Evolutionary conservation across 1,140 invertebrate species (phyloP), one percentile per base, ranked within the genome.

Genomic region (Epicauta chinensis): DNA sequence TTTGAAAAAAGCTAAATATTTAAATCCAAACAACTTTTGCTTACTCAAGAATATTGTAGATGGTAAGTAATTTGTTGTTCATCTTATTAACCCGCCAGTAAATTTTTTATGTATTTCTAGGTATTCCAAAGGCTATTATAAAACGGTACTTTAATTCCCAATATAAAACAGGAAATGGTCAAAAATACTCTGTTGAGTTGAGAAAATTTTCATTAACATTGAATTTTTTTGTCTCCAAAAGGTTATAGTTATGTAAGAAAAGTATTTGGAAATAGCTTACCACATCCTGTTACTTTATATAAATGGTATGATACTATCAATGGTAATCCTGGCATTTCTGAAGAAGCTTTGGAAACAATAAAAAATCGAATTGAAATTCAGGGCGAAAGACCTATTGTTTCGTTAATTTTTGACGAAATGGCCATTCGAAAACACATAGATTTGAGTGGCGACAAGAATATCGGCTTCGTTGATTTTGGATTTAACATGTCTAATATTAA

Each of bases 361-460:
- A 45, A 58, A 51, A 37, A 60, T 59, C 32, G 10, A 16, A 13
- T 14, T 43, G 23, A 14, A 32, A 14, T 46, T 37, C 12, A 29
- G 46, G 40, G 30, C 46, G 17, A 52, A 54, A 54, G 34, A 60
- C 38, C 1, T 23, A 23, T 23, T 2, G 17, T 23, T 1, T 23
- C 17, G 7, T 48, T 71, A 15, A 41, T 63, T 7, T 39, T 58
- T 40, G 65, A 69, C 50, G 61, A 70, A 51, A 69, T 71, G 61
- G 38, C 58, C 2, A 60, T 70, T 30, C 31, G 61, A 29, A 37
- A 60, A 42, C 57, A 61, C 36, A 57, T 59, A 12, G 45, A 68
- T 40, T 65, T 40, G 43, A 51, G 48, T 45, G 63, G 58, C 9
- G 57, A 56, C 47, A 55, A 54, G 38, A 45, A 51, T 45, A 13